Evolutionary conservation across 2,888 invertebrate genomes (phyloP).

Genomic region (Heliconius hortense): DNA sequence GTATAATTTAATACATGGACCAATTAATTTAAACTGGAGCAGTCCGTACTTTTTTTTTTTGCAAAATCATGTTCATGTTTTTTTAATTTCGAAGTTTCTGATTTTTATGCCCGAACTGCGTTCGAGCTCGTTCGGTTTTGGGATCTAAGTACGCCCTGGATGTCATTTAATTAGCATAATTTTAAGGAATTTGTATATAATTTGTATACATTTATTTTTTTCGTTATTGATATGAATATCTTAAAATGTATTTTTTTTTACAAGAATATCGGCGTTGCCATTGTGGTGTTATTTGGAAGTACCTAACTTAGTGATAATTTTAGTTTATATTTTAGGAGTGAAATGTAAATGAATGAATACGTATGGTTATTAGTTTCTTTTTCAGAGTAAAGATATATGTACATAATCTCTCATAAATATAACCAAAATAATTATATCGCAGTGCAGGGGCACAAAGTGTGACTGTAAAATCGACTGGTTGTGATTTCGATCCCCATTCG

Average conservation of each 20-base stretch:
- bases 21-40: constrained; percentile 53
- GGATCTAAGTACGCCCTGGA: background rate
- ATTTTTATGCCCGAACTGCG: constrained; percentile 27
- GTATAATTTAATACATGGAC: constrained; percentile 49
- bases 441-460: too few relatives aligned
- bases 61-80: constrained; percentile 38
- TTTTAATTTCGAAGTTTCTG: constrained; percentile 36
- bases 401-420: too few relatives aligned
- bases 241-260: background rate
- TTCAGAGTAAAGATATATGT: too few relatives aligned
- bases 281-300: background rate
- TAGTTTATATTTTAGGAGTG: too few relatives aligned
- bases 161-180: constrained; percentile 1
- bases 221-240: background rate
- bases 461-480: too few relatives aligned
- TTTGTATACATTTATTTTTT: background rate
- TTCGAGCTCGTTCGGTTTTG: constrained; percentile 8
- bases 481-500: too few relatives aligned
- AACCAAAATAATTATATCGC: too few relatives aligned
- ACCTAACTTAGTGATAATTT: background rate
- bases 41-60: constrained; percentile 40
- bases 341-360: background rate
- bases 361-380: background rate
- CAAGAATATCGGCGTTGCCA: background rate
- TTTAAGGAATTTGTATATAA: background rate